These are phyloP conservation scores for Myotis davidii DNA, from an alignment of 2,113 vertebrate species.

Conservation along the genomic window DNA sequence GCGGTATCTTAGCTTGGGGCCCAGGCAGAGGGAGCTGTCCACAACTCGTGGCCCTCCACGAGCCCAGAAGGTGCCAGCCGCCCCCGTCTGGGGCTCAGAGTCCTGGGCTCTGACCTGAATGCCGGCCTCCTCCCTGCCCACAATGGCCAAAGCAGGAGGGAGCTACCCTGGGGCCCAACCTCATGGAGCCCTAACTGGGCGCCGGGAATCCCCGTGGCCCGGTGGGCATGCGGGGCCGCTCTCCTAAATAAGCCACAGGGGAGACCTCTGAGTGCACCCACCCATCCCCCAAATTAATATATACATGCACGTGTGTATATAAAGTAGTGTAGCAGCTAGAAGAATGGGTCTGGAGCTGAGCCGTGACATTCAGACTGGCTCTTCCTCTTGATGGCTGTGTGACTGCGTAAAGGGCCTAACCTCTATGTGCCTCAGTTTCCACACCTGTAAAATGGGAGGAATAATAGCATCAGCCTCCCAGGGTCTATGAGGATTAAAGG, in stretches of 20 bases:
- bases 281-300: not conserved
- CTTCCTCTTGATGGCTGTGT: not conserved
- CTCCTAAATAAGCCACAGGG: not conserved
- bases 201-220: not conserved
- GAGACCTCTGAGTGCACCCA: not conserved
- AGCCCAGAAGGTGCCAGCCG: not conserved
- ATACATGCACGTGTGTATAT: rapidly evolving
- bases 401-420: not conserved
- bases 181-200: not conserved
- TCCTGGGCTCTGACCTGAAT: not conserved
- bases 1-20: not conserved
- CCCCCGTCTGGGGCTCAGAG: not conserved
- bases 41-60: not conserved
- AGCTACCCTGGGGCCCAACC: not conserved
- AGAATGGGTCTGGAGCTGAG: not conserved
- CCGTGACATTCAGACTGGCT: not conserved
- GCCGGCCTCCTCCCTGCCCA: not conserved
- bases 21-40: conserved; percentile 19
- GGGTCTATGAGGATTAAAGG: not conserved
- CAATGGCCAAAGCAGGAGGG: not conserved
- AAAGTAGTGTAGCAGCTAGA: not conserved
- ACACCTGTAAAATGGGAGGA: not conserved
- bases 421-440: not conserved
- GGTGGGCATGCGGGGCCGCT: rapidly evolving
- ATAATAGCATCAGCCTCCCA: not conserved